Evolutionary conservation across 2,113 vertebrate species (phyloP).

Genomic region (Hippoglossus stenolepis): DNA sequence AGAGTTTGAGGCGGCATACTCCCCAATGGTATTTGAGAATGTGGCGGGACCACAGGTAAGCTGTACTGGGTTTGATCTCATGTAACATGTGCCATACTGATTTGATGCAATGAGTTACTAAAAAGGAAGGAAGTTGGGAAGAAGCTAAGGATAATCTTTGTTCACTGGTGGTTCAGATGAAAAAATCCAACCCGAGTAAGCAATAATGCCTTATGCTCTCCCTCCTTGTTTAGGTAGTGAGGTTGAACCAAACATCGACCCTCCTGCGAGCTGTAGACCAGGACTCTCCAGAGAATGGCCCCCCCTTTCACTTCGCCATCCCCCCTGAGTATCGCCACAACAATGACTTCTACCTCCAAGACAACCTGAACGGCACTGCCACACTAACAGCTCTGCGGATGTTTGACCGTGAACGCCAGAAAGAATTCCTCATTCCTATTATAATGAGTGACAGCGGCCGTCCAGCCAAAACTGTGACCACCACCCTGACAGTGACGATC

Average conservation of each 20-base stretch:
- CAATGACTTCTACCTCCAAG: slow-evolving; percentile 88
- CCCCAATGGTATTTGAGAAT: slow-evolving; percentile 89
- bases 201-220: background rate
- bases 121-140: background rate
- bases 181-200: rapidly evolving
- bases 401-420: slow-evolving; percentile 90
- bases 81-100: background rate
- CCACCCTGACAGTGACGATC: slow-evolving; percentile 87
- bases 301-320: slow-evolving; percentile 86
- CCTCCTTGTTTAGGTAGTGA: slow-evolving; percentile 76
- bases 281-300: slow-evolving; percentile 85
- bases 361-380: slow-evolving; percentile 88
- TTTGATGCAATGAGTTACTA: background rate
- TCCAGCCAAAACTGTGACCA: slow-evolving; percentile 87
- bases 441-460: slow-evolving; percentile 88
- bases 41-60: slow-evolving; percentile 73
- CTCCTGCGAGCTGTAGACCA: slow-evolving; percentile 84
- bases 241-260: slow-evolving; percentile 86
- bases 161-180: background rate
- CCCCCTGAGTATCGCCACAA: slow-evolving; percentile 81
- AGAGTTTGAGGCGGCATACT: slow-evolving; percentile 85
- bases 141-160: background rate
- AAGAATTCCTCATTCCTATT: slow-evolving; percentile 86
- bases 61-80: background rate
- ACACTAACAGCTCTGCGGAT: slow-evolving; percentile 86